Conservation (phyloP, 2,113 vertebrate species). For the Corythornis madagascariensis region DNA sequence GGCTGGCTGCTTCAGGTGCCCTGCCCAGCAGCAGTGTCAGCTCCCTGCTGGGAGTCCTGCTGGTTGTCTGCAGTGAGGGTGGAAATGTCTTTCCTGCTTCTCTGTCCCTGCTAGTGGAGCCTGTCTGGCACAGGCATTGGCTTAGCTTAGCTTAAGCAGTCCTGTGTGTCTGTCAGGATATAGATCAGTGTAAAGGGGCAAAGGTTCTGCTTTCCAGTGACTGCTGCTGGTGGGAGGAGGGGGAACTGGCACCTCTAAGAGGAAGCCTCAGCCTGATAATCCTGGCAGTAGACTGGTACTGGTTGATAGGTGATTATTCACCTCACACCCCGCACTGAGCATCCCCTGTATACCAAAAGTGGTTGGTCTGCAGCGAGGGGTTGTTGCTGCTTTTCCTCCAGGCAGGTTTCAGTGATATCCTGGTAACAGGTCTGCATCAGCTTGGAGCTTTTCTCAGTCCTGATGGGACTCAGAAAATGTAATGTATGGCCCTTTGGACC, state of each 20-base stretch:
- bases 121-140: neutral
- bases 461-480: neutral
- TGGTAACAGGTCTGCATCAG: neutral
- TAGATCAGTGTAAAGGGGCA: too few species aligned
- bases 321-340: neutral
- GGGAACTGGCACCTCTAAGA: neutral
- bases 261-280: neutral
- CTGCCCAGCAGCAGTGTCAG: neutral
- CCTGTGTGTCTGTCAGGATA: neutral
- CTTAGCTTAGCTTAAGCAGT: neutral
- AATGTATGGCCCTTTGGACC: neutral
- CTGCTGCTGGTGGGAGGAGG: neutral
- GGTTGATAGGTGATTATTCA: neutral
- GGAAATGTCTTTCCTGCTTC: too few species aligned
- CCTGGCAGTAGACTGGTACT: fast-evolving
- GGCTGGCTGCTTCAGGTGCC: fast-evolving
- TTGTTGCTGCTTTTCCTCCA: neutral
- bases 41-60: neutral
- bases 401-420: neutral
- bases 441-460: neutral
- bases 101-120: neutral
- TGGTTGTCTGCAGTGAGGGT: neutral
- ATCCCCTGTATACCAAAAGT: neutral
- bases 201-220: neutral
- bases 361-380: neutral